phyloP scores from a whole-genome alignment of 2,113 vertebrate genomes.

The Sula dactylatra region DNA sequence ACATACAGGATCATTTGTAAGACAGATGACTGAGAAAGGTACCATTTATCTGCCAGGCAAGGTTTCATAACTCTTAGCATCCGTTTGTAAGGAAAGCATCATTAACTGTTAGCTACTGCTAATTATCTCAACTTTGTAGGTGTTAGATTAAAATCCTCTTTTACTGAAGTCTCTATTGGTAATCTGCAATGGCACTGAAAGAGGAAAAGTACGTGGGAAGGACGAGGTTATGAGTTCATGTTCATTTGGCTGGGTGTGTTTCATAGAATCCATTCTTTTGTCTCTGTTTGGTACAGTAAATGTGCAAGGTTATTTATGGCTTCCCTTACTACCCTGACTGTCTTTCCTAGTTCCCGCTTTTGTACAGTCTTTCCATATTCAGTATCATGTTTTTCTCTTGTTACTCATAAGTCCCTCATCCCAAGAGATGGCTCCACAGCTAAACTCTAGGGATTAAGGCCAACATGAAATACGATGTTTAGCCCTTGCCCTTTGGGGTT shows the following conservation, averaged over 20 bases:
- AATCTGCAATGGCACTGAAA: background rate
- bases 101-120: background rate
- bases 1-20: conserved; percentile 67
- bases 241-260: background rate
- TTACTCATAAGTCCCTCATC: background rate
- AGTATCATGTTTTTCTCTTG: background rate
- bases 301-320: background rate
- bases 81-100: background rate
- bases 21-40: conserved; percentile 60
- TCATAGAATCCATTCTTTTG: background rate
- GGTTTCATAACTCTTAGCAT: conserved; percentile 28
- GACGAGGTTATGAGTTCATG: background rate
- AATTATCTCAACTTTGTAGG: background rate
- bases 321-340: background rate
- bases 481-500: background rate
- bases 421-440: background rate
- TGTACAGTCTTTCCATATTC: background rate
- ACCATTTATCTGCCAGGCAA: conserved; percentile 54
- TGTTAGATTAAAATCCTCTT: background rate
- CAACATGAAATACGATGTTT: background rate
- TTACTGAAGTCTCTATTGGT: background rate
- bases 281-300: background rate
- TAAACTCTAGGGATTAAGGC: background rate
- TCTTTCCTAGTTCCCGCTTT: background rate
- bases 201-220: background rate